A percentile compares a stretch with the other conserved stretches of the same genome.
Conservation (phyloP, 2,113 vertebrate genomes). For the Corythornis vintsioides region DNA sequence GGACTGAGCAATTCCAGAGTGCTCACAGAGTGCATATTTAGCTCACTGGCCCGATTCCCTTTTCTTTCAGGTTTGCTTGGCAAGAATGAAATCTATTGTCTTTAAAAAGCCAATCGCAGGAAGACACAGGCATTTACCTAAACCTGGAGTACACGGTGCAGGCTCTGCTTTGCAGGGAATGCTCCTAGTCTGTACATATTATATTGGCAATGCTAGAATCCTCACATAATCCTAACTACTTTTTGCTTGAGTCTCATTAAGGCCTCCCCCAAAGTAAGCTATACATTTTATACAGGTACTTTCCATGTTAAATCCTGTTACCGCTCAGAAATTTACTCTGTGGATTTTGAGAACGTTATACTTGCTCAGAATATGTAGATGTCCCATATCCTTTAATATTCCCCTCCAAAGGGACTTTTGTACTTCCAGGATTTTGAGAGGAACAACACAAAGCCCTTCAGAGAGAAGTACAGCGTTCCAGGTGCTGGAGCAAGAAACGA, state of each 20-base stretch:
- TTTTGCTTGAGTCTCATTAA: neutral
- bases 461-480: neutral
- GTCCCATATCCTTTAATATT: neutral
- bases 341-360: neutral
- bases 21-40: neutral
- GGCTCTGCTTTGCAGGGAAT: neutral
- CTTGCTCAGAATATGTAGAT: neutral
- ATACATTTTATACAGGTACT: neutral
- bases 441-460: neutral
- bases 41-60: neutral
- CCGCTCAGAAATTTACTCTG: neutral
- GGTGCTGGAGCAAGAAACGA: neutral
- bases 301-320: neutral
- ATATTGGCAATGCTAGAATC: neutral
- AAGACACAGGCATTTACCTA: neutral
- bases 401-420: neutral
- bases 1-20: slow-evolving; percentile 32
- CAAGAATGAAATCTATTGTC: neutral
- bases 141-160: neutral
- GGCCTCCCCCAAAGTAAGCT: neutral
- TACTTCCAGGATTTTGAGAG: neutral
- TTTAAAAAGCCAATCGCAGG: neutral
- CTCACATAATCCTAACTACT: neutral
- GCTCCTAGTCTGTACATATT: neutral
- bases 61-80: neutral